Conservation (phyloP, 2,113 vertebrate genomes). For the Xyliphius kryptos region DNA sequence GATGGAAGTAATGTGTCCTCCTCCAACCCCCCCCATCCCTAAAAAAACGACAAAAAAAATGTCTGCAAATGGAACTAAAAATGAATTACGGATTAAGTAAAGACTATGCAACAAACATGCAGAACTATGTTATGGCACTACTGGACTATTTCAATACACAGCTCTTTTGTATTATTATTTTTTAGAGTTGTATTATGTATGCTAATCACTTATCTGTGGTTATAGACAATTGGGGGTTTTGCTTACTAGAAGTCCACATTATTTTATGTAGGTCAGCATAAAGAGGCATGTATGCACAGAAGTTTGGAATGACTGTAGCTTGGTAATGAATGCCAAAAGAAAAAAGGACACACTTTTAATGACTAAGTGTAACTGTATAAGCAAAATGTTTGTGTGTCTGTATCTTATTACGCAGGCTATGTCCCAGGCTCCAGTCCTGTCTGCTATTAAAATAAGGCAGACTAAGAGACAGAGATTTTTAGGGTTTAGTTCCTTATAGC, state of each 20-base stretch:
- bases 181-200: too few species aligned
- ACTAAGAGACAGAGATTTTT: too few species aligned
- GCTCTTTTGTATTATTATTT: background rate
- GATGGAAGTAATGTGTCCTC: background rate
- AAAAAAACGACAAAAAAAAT: background rate
- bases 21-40: conserved; percentile 11
- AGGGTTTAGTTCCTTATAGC: too few species aligned
- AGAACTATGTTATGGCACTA: conserved; percentile 5
- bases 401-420: too few species aligned
- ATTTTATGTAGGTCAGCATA: background rate
- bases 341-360: background rate
- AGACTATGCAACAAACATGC: conserved; percentile 38
- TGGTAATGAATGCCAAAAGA: background rate
- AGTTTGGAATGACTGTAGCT: background rate
- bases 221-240: background rate
- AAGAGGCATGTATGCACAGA: background rate
- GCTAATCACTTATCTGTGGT: background rate
- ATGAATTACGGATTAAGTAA: background rate
- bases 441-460: too few species aligned
- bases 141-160: background rate
- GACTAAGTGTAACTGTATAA: too few species aligned
- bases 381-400: too few species aligned
- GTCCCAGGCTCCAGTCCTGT: too few species aligned
- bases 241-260: background rate
- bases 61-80: conserved; percentile 1